Evolutionary conservation across 2,888 invertebrate species (phyloP).

Genomic region (Polylopha cassiicola): DNA sequence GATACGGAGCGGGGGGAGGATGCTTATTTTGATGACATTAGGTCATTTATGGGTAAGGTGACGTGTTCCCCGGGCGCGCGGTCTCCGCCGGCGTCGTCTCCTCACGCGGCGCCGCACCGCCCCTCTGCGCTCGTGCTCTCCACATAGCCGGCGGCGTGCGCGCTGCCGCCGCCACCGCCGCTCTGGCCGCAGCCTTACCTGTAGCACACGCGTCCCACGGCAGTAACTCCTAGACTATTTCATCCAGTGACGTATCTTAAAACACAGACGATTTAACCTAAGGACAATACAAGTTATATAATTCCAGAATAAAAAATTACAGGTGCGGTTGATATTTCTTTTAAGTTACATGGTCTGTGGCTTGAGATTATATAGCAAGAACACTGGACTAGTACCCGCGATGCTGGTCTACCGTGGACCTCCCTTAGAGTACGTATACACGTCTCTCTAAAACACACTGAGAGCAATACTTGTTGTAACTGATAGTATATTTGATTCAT

Average conservation of each 20-base stretch:
- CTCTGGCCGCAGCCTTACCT: conserved; percentile 57
- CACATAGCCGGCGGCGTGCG: conserved; percentile 60
- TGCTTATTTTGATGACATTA: conserved; percentile 91
- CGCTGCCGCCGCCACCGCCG: conserved; percentile 55
- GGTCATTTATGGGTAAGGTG: conserved; percentile 93
- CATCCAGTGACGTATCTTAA: no score
- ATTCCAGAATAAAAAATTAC: no score
- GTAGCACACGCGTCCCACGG: conserved; percentile 30
- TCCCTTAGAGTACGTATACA: conserved; percentile 33
- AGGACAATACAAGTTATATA: no score
- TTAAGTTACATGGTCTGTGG: no score
- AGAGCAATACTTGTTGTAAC: conserved; percentile 32
- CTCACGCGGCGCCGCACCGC: conserved; percentile 41
- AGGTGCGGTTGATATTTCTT: no score
- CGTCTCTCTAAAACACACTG: conserved; percentile 30
- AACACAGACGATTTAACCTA: no score
- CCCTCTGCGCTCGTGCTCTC: conserved; percentile 56
- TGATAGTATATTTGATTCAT: conserved; percentile 22
- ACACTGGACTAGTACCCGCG: conserved; percentile 5
- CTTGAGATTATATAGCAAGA: no score
- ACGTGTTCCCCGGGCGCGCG: conserved; percentile 76
- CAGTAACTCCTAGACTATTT: no score
- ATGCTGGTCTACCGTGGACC: conserved; percentile 25
- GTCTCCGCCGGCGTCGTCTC: conserved; percentile 57
- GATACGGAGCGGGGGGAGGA: conserved; percentile 90